A percentile compares a stretch with the other conserved stretches of the same genome.
phyloP scores from a whole-genome alignment of 1,140 invertebrate genomes.

The Saccostrea echinata region DNA sequence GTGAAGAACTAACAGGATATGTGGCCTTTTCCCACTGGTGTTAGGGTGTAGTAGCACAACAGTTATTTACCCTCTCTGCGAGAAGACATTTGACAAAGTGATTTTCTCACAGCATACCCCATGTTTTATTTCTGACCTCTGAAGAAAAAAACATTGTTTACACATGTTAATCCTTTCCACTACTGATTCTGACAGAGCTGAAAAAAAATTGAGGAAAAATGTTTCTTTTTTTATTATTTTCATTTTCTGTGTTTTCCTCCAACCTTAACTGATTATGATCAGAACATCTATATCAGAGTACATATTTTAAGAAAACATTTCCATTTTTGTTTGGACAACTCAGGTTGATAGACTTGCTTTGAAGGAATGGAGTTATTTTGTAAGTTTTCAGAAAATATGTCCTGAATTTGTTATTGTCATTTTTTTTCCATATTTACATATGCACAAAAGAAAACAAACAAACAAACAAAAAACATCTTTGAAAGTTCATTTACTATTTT shows the following conservation, averaged over 20 bases:
- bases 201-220: background rate
- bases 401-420: conserved; percentile 13
- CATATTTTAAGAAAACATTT: background rate
- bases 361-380: conserved; percentile 29
- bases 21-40: background rate
- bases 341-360: conserved; percentile 23
- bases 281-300: background rate
- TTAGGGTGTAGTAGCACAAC: background rate
- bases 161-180: background rate
- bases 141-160: background rate
- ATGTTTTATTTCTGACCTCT: background rate
- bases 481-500: background rate
- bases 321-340: conserved; percentile 5
- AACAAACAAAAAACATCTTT: background rate
- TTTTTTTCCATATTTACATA: background rate
- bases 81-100: background rate
- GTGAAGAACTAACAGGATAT: background rate
- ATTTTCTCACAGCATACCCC: background rate
- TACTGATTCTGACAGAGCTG: background rate
- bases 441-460: background rate
- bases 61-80: background rate
- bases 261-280: background rate
- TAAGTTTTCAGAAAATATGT: conserved; percentile 24
- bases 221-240: background rate
- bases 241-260: background rate